Evolutionary conservation across 1,140 invertebrate species (phyloP).

Genomic region (Saccostrea echinata): DNA sequence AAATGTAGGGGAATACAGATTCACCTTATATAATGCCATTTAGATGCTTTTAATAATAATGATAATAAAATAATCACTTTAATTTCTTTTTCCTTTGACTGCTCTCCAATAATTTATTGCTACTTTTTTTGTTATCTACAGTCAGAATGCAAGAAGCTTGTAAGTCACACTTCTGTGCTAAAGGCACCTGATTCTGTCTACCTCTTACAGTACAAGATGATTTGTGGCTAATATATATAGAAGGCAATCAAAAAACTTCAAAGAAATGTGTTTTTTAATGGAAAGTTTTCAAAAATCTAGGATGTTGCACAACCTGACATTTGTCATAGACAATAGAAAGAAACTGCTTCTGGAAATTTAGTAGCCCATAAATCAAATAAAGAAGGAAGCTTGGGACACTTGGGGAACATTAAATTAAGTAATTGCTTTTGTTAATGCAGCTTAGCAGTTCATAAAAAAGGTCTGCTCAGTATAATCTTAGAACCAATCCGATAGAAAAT

Average conservation of each 20-base stretch:
- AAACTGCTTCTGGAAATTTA: conserved; percentile 2
- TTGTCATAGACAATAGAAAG: neutral
- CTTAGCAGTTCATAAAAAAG: conserved; percentile 28
- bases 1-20: neutral
- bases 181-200: neutral
- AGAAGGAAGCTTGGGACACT: neutral
- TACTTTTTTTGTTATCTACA: neutral
- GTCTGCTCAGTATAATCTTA: neutral
- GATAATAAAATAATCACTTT: neutral
- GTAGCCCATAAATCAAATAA: neutral
- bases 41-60: neutral
- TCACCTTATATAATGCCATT: neutral
- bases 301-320: neutral
- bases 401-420: conserved; percentile 10
- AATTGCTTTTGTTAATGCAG: conserved; percentile 6
- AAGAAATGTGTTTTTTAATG: neutral
- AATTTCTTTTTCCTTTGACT: neutral
- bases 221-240: neutral
- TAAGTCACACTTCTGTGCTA: neutral
- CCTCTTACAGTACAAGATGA: neutral
- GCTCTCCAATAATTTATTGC: neutral
- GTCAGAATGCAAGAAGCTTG: neutral
- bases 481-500: neutral
- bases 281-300: neutral
- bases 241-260: neutral